These are phyloP conservation scores for Tiaroga cobitis DNA, from an alignment of 2,797 vertebrate genomes.

Conservation along the genomic window DNA sequence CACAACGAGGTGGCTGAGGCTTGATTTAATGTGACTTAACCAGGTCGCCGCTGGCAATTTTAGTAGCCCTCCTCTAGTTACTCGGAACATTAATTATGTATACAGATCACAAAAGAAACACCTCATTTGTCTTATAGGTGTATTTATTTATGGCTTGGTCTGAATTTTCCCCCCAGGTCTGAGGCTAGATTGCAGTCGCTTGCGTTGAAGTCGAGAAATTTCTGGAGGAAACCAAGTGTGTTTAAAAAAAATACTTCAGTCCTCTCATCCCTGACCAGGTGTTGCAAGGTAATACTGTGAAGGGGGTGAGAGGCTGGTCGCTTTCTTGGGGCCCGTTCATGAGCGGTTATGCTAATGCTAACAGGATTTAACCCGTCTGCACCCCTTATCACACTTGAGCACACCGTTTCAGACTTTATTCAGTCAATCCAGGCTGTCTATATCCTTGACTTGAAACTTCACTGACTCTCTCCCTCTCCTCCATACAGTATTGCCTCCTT, in stretches of 20 bases:
- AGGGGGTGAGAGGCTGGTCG: constrained; percentile 17
- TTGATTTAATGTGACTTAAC: constrained; percentile 43
- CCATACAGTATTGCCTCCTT: constrained; percentile 1
- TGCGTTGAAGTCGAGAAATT: background rate
- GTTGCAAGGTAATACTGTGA: constrained; percentile 12
- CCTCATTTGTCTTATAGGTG: constrained; percentile 43
- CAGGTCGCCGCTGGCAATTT: constrained; percentile 24
- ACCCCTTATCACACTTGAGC: constrained; percentile 70
- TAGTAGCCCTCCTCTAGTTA: constrained; percentile 13
- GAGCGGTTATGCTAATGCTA: constrained; percentile 73
- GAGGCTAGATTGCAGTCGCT: background rate
- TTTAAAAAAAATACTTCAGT: constrained; percentile 10
- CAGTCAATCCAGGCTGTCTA: constrained; percentile 65
- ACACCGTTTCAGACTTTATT: constrained; percentile 66
- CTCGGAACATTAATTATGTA: constrained; percentile 36
- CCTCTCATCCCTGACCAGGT: constrained; percentile 33
- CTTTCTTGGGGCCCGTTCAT: constrained; percentile 65
- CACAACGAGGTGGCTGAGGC: constrained; percentile 40
- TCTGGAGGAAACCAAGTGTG: background rate
- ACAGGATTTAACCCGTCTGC: constrained; percentile 69
- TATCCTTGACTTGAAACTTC: constrained; percentile 65
- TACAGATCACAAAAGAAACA: constrained; percentile 42
- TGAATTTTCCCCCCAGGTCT: background rate
- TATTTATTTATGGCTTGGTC: constrained; percentile 35
- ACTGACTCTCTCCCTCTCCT: constrained; percentile 47